Conservation (phyloP, 2,113 vertebrate species). For the Panthera tigris region DNA sequence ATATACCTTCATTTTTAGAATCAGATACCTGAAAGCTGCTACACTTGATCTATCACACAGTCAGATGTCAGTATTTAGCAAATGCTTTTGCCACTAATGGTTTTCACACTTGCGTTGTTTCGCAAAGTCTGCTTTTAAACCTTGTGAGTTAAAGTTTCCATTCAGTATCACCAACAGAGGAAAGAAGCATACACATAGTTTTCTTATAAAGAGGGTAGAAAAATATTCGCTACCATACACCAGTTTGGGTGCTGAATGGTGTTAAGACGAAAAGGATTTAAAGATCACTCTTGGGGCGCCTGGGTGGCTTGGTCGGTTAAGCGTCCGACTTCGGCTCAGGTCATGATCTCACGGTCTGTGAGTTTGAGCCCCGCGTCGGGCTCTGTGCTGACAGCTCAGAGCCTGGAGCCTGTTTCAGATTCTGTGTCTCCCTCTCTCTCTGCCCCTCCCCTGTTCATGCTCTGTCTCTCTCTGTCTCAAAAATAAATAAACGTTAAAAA, state of each 20-base stretch:
- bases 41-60: slow-evolving; percentile 34
- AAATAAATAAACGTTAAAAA: too few species aligned
- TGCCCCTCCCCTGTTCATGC: too few species aligned
- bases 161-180: slow-evolving; percentile 57
- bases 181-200: background rate
- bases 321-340: too few species aligned
- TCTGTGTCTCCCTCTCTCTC: too few species aligned
- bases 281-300: background rate
- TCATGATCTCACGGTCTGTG: too few species aligned
- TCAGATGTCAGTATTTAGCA: slow-evolving; percentile 51
- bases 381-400: too few species aligned
- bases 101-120: slow-evolving; percentile 72
- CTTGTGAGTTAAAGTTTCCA: slow-evolving; percentile 62
- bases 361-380: too few species aligned
- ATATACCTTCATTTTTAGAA: slow-evolving; percentile 8
- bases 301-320: too few species aligned
- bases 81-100: slow-evolving; percentile 50
- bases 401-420: too few species aligned
- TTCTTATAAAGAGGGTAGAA: slow-evolving; percentile 34
- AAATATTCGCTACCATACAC: background rate
- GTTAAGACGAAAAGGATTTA: slow-evolving; percentile 16
- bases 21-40: slow-evolving; percentile 46
- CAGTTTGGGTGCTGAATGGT: background rate
- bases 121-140: slow-evolving; percentile 50
- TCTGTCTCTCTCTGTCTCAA: too few species aligned